Evolutionary conservation across 1,140 invertebrate genomes (phyloP).

Genomic region (Lucilia cuprina): DNA sequence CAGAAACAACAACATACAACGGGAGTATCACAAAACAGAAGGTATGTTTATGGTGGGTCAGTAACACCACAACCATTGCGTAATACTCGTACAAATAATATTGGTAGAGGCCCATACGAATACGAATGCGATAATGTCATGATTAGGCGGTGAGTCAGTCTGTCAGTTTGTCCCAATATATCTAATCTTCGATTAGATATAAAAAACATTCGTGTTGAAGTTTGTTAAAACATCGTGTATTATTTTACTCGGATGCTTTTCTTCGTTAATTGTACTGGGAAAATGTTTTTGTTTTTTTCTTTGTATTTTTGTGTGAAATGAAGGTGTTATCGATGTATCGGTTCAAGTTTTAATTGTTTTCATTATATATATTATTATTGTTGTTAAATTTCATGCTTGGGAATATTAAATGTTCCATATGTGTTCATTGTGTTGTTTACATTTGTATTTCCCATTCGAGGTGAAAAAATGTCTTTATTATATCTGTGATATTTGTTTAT

Average conservation of each 20-base stretch:
- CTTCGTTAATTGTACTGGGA: neutral
- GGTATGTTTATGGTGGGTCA: conserved; percentile 65
- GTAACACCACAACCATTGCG: conserved; percentile 63
- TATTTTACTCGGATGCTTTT: neutral
- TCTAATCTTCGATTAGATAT: neutral
- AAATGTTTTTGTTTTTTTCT: too few species aligned
- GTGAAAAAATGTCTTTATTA: neutral
- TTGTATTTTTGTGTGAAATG: too few species aligned
- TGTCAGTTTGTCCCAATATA: neutral
- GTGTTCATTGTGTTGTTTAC: neutral
- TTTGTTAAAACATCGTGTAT: too few species aligned
- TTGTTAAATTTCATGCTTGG: too few species aligned
- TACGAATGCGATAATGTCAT: neutral
- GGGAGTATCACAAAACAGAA: conserved; percentile 50
- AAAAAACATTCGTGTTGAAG: neutral
- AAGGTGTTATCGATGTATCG: too few species aligned
- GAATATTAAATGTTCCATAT: neutral
- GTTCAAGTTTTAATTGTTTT: too few species aligned
- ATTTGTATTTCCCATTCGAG: neutral
- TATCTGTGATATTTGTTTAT: neutral
- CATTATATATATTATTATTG: too few species aligned
- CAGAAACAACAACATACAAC: neutral
- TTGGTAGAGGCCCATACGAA: conserved; percentile 49
- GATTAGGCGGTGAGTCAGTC: conserved; percentile 36
- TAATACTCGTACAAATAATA: conserved; percentile 32